Evolutionary conservation across 2,113 vertebrate genomes (phyloP), one percentile per base, ranked within the genome.

Genomic region (Limnothrissa miodon): DNA sequence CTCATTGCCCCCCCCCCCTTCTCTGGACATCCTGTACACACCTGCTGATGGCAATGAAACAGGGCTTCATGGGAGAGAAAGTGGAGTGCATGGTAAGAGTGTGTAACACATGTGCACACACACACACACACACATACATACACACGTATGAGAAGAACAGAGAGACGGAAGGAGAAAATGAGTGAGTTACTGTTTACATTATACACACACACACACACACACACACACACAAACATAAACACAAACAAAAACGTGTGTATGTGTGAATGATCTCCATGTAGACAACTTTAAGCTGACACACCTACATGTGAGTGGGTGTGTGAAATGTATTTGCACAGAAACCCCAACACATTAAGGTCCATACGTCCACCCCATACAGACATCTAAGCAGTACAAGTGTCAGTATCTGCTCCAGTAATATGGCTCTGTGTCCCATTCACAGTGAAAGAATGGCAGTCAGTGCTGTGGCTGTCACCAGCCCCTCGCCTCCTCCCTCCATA

Each of bases 101-200:
- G 29, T 15, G 25, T 36, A 33, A 36, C 36, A 33, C 36, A 33
- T 74, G 33, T 80, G 45, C 42, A 42, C 42, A 42, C 42, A 42
- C 42, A 42, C 42, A 82, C 62, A 44, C 66, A 83, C 59, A 25
- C 62, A 85, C 80, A 83, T 45, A 46, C 62, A 84, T 39, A 17
- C 42, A 78, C 4, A 83, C 66, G 82, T 45, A 51, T 78, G 53
- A 78, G 45, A 79, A 33, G 62, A 4, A 79, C 66, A 74, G 33
- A 74, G 62, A 33, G 66, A 29, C 59, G 11, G 59, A n/a, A n/a
- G 9, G 13, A 1, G 33, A 11, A 15, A 29, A 74, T 36, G 29
- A 13, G 66, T 29, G 29, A 70, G 9, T 0, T 36, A 29, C 62
- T 11, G n/a, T 13, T 11, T 13, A 36, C 62, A 70, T 11, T 13